Conservation (phyloP, 1,140 invertebrate genomes). For the Archivesica marissinica region DNA sequence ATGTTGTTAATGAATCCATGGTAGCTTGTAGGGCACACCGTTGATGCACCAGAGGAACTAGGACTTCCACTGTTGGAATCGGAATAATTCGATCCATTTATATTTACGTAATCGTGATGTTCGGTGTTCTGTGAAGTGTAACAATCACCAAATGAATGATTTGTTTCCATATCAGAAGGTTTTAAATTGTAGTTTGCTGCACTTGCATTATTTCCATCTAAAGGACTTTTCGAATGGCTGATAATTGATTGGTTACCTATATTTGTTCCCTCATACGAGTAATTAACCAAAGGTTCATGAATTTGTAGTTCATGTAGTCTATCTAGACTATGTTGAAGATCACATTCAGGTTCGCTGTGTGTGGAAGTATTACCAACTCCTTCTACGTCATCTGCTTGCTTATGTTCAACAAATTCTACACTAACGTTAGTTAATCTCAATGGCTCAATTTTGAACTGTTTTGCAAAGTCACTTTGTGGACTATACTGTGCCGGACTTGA, state of each 20-base stretch:
- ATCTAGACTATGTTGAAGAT: conserved; percentile 47
- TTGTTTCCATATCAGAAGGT: conserved; percentile 8
- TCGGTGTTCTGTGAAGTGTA: conserved; percentile 13
- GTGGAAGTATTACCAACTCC: conserved; percentile 34
- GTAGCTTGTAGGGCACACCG: conserved; percentile 48
- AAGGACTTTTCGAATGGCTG: background rate
- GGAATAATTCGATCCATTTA: conserved; percentile 44
- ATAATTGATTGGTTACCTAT: no score
- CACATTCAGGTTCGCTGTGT: conserved; percentile 58
- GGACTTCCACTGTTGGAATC: conserved; percentile 57
- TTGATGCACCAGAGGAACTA: conserved; percentile 48
- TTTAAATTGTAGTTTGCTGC: background rate
- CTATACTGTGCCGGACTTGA: background rate
- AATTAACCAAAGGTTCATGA: conserved; percentile 7
- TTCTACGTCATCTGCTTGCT: conserved; percentile 36
- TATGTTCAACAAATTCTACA: conserved; percentile 40
- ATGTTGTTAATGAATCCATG: conserved; percentile 61
- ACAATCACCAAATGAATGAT: conserved; percentile 20
- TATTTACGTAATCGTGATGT: conserved; percentile 59
- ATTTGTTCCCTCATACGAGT: background rate
- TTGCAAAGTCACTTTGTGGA: conserved; percentile 32
- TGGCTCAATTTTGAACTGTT: conserved; percentile 56
- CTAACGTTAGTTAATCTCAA: conserved; percentile 48
- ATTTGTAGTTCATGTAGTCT: conserved; percentile 23
- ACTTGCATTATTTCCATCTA: background rate